Base-by-base conservation (phyloP, 2,797 vertebrate species). In the Myotis myotis region DNA sequence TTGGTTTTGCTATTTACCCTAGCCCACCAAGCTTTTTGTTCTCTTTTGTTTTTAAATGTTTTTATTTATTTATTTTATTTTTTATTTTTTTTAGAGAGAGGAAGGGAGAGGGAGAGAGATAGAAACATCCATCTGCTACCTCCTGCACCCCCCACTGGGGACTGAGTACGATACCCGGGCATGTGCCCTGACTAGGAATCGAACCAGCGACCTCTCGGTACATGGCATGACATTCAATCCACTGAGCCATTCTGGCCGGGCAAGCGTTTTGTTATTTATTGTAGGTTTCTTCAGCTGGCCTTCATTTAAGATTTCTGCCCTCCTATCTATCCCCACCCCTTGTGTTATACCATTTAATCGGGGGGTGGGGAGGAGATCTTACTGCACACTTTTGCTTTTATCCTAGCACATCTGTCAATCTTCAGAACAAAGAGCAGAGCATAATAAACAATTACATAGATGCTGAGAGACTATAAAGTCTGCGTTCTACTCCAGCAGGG, bases 401-500 rank as follows among this genome's bases (percentile, higher is more conserved):
- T 89, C 38, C 49, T 55, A 87, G 41, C 75, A 41, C 53, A 87
- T 55, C 28, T 89, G 49, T 82, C 41, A 68, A 36, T 91, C 93
- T 93, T 95, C 66, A 75, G 89, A 93, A 23, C 64, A 76, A 92
- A 96, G 55, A 88, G 13, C 9, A 95, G 62, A 85, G 5, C 9
- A 16, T 80, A 36, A 55, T 64, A 85, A 72, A 87, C 55, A 47
- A 66, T 53, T 12, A 74, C 23, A 0, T 57, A 74, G 86, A 76
- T 75, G 75, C 71, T 89, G 92, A 28, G 84, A 89, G 92, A 79
- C 89, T 92, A 38, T 47, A 95, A 76, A 86, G 25, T 94, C 83
- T 96, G 36, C 55, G 74, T 96, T 38, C 80, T 80, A 16, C 1
- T 20, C 62, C 28, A 20, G 8, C 10, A 78, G 55, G 17, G 80